Conservation (phyloP, 1,140 invertebrate species). For the Hypothenemus hampei region DNA sequence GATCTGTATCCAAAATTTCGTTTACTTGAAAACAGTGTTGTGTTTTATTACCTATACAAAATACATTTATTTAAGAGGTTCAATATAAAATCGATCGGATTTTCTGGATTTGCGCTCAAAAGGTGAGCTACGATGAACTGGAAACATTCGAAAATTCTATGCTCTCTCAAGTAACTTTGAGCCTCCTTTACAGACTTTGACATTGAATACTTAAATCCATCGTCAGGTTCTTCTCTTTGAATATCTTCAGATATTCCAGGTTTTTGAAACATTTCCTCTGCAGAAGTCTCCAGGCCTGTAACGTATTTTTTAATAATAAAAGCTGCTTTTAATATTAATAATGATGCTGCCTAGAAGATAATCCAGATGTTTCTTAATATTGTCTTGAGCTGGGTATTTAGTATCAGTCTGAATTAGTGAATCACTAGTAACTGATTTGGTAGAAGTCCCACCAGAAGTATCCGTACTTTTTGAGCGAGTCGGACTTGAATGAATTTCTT, state of each 20-base stretch:
- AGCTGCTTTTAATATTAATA: neutral
- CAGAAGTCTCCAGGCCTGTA: constrained; percentile 1
- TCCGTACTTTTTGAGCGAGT: too few species aligned
- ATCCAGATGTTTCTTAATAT: constrained; percentile 7
- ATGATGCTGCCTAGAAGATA: constrained; percentile 14
- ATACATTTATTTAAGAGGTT: constrained; percentile 49
- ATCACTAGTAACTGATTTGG: too few species aligned
- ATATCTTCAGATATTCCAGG: neutral
- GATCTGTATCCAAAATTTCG: constrained; percentile 14
- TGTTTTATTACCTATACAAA: constrained; percentile 41
- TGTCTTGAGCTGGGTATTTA: neutral
- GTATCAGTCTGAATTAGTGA: constrained; percentile 11
- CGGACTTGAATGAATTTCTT: too few species aligned
- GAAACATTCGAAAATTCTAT: constrained; percentile 47
- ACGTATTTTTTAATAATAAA: neutral
- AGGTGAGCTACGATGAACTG: constrained; percentile 49
- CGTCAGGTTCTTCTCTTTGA: constrained; percentile 13
- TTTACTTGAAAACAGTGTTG: neutral
- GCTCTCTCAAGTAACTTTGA: constrained; percentile 42
- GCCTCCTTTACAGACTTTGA: constrained; percentile 39
- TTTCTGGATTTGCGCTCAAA: constrained; percentile 42
- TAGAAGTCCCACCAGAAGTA: too few species aligned
- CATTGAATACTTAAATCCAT: constrained; percentile 18
- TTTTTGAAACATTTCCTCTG: constrained; percentile 6
- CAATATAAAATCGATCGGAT: constrained; percentile 48